Percentiles rank a stretch among this genome's conserved stretches.
Evolutionary conservation across 1,140 invertebrate genomes (phyloP).

Genomic region (Drosophila ironensis): DNA sequence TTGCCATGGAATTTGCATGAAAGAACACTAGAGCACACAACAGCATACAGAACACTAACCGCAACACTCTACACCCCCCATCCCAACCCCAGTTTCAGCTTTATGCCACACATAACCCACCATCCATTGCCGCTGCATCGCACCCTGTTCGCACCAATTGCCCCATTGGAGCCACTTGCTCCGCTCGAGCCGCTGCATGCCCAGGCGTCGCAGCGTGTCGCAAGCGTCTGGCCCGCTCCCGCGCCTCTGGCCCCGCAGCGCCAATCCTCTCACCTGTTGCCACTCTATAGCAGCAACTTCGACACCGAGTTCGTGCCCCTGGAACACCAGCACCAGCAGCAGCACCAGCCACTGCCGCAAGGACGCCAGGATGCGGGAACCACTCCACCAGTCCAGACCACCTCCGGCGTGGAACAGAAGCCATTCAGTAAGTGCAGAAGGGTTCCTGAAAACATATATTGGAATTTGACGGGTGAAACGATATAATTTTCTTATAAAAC

Average conservation of each 20-base stretch:
- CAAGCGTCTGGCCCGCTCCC: slow-evolving; percentile 53
- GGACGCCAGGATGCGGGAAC: slow-evolving; percentile 43
- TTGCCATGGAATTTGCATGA: slow-evolving; percentile 55
- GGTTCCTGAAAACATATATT: too few relatives aligned
- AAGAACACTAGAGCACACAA: slow-evolving; percentile 10
- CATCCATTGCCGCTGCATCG: slow-evolving; percentile 71
- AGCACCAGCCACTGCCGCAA: slow-evolving; percentile 51
- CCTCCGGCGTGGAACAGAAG: slow-evolving; percentile 44
- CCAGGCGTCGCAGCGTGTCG: slow-evolving; percentile 63
- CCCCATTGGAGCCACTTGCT: slow-evolving; percentile 55
- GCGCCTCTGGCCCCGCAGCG: slow-evolving; percentile 42
- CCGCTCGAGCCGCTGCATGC: slow-evolving; percentile 63
- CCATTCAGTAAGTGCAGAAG: slow-evolving; percentile 62
- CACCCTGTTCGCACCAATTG: slow-evolving; percentile 60
- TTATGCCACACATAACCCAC: slow-evolving; percentile 74
- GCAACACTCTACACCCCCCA: slow-evolving; percentile 21
- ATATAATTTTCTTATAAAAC: too few relatives aligned
- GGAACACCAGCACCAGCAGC: slow-evolving; percentile 68
- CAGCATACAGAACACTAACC: slow-evolving; percentile 42
- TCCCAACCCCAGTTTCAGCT: slow-evolving; percentile 37
- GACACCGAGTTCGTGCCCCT: slow-evolving; percentile 75
- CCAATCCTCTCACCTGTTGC: slow-evolving; percentile 61
- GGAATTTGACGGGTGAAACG: too few relatives aligned
- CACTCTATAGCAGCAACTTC: slow-evolving; percentile 46
- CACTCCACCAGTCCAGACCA: slow-evolving; percentile 4